These are phyloP conservation scores for Oreochromis mossambicus DNA, from an alignment of 2,797 vertebrate genomes.

Conservation along the genomic window DNA sequence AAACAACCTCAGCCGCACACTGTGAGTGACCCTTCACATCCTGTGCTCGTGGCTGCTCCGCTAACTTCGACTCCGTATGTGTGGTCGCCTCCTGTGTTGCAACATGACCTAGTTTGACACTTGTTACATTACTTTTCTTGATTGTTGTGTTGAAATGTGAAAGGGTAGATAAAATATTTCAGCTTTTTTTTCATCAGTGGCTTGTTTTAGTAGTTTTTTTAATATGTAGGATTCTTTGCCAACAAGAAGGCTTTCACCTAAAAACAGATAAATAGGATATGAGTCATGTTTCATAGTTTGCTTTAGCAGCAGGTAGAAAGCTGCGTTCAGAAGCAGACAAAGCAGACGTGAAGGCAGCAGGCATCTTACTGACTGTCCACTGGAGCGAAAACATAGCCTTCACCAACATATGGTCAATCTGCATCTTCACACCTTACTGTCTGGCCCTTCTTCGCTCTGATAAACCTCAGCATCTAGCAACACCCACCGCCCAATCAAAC, in stretches of 20 bases:
- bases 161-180: neutral
- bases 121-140: conserved; percentile 22
- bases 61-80: neutral
- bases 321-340: conserved; percentile 24
- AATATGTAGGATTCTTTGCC: neutral
- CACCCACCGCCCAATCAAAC: neutral
- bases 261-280: neutral
- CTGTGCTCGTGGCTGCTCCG: neutral
- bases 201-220: neutral
- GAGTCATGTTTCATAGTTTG: neutral
- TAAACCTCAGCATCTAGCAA: conserved; percentile 61
- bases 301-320: neutral
- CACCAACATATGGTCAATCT: conserved; percentile 76
- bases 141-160: neutral
- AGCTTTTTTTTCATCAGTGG: neutral
- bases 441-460: conserved; percentile 67
- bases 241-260: neutral
- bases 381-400: conserved; percentile 55
- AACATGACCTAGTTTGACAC: conserved; percentile 16
- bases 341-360: conserved; percentile 74
- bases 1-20: neutral
- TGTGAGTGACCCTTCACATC: neutral
- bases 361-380: conserved; percentile 55
- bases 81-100: conserved; percentile 27
- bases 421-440: conserved; percentile 69